Evolutionary conservation across 2,888 invertebrate species (phyloP).

Genomic region (Trachelus tabidus): DNA sequence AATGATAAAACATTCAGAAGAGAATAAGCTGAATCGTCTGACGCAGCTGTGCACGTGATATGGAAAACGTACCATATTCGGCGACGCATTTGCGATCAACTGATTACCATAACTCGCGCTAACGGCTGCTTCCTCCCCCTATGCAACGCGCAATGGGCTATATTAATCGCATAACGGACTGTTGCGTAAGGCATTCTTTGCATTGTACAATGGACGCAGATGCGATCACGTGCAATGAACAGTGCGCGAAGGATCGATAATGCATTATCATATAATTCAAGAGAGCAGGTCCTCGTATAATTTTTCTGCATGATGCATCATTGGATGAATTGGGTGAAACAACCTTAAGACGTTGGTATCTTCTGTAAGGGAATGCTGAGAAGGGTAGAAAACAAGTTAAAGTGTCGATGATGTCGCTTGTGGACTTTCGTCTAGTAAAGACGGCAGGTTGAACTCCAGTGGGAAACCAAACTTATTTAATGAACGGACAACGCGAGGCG

Average conservation of each 20-base stretch:
- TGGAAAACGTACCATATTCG: background rate
- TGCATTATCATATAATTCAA: background rate
- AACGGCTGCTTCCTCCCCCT: background rate
- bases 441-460: background rate
- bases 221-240: background rate
- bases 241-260: background rate
- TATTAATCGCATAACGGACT: conserved; percentile 40
- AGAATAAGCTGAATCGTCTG: background rate
- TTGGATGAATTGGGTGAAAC: background rate
- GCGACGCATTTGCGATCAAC: background rate
- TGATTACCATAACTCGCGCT: conserved; percentile 10
- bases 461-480: conserved; percentile 19
- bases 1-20: background rate
- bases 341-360: background rate
- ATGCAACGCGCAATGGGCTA: conserved; percentile 26
- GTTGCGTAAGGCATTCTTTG: conserved; percentile 32
- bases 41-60: background rate
- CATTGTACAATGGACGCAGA: background rate
- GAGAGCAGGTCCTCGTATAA: background rate
- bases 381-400: background rate
- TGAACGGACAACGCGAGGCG: conserved; percentile 14
- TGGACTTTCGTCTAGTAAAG: background rate
- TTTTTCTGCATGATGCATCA: background rate
- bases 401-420: background rate
- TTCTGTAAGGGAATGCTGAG: background rate